These are phyloP conservation scores for Pheosia tremula DNA, from an alignment of 2,888 invertebrate species.

Conservation along the genomic window DNA sequence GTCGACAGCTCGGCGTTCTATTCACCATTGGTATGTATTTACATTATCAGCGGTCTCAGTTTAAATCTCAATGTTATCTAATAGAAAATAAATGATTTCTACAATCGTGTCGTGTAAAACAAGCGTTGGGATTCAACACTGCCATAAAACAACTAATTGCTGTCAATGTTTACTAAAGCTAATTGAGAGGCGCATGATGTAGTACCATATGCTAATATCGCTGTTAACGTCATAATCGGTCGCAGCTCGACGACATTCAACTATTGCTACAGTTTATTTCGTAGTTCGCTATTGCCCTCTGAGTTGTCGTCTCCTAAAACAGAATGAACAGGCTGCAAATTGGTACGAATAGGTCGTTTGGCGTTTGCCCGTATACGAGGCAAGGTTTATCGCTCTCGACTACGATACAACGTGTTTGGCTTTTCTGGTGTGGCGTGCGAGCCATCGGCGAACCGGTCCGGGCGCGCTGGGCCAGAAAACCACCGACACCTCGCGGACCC, in stretches of 20 bases:
- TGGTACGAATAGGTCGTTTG: constrained; percentile 75
- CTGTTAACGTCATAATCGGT: constrained; percentile 15
- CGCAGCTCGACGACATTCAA: constrained; percentile 6
- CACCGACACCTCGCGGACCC: constrained; percentile 75
- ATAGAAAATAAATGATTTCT: constrained; percentile 7
- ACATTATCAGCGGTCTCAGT: constrained; percentile 3
- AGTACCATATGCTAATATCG: constrained; percentile 16
- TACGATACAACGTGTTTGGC: constrained; percentile 70
- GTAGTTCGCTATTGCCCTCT: constrained; percentile 27
- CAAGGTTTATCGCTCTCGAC: constrained; percentile 77
- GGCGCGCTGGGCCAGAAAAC: constrained; percentile 81
- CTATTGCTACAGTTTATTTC: constrained; percentile 51
- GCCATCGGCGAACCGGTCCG: constrained; percentile 76
- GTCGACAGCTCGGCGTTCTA: constrained; percentile 98
- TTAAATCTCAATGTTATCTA: background rate
- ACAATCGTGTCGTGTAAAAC: constrained; percentile 15
- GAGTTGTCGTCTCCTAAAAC: constrained; percentile 44
- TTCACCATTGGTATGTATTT: constrained; percentile 94
- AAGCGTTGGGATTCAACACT: constrained; percentile 23
- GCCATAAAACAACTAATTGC: constrained; percentile 28
- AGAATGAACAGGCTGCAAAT: constrained; percentile 63
- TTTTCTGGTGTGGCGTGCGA: constrained; percentile 72
- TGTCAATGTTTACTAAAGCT: constrained; percentile 30
- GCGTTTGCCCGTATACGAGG: constrained; percentile 67
- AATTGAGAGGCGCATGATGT: constrained; percentile 29